Evolutionary conservation across 2,113 vertebrate genomes (phyloP), one percentile per base, ranked within the genome.

Genomic region (Nothoprocta pentlandii): DNA sequence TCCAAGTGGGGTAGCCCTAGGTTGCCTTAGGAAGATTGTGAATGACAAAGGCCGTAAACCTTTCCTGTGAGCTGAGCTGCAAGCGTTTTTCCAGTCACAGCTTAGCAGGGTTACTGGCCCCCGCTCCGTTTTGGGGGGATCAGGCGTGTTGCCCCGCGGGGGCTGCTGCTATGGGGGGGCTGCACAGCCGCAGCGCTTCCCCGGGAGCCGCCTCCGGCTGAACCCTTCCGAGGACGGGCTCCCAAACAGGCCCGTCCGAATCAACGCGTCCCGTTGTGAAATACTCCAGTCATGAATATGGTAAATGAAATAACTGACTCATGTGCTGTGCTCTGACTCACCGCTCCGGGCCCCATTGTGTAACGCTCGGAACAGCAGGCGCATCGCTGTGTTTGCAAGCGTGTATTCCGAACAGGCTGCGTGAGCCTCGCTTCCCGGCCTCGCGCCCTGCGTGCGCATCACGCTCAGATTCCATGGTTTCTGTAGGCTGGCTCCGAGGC

Each of bases 291-390:
- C 59, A 51, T 90, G 36, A 95, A 80, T 90, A 93, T 74, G 39
- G 90, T 94, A 86, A 90, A 88, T 80, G 46, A 95, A 95, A 77
- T 81, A 93, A 92, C 54, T 84, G 81, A 80, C 61, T 96, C 75
- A 74, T 85, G 87, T 92, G 47, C 59, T 70, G n/a, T 42, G 36
- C 44, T 1, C 0, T 96, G 94, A 90, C 82, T 93, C 82, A 69
- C 44, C 79, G 69, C 36, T 89, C 22, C 58, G 44, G 79, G 36
- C 58, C 34, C 94, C 30, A 23, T 82, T 96, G 79, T 92, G 63
- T 87, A 95, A 94, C 67, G 90, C 30, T 66, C 46, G 44, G 34
- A 76, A 81, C 44, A 92, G 44, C 85, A 94, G 69, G 87, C 0
- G 0, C 14, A 5, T 89, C 76, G 42, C 63, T 77, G 26, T 80